A percentile compares a stretch with the other conserved stretches of the same genome.
Conservation (phyloP, 2,797 vertebrate species). For the Brachymystax lenok region DNA sequence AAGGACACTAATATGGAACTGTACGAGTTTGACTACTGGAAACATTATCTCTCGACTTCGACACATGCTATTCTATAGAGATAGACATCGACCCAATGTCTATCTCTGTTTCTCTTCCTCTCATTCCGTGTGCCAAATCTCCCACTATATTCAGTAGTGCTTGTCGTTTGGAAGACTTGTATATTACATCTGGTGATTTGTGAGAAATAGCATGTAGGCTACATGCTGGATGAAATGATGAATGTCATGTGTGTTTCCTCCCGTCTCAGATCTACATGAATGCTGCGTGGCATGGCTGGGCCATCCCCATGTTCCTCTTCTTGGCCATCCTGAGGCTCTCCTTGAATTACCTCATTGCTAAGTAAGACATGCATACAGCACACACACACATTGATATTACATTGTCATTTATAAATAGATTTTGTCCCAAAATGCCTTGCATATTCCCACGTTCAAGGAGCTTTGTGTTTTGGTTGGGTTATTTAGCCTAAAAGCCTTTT, state of each 20-base stretch:
- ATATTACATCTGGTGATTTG: background rate
- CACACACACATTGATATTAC: background rate
- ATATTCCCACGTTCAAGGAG: too few species aligned
- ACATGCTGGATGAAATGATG: background rate
- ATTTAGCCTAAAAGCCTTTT: too few species aligned
- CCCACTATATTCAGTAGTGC: background rate
- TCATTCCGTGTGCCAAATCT: background rate
- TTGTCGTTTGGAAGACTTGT: background rate
- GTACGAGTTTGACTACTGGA: background rate
- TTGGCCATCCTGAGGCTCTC: slow-evolving; percentile 97
- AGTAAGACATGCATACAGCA: slow-evolving; percentile 70
- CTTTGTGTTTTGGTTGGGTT: too few species aligned
- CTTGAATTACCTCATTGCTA: slow-evolving; percentile 99
- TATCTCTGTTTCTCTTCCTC: background rate
- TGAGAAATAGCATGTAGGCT: background rate
- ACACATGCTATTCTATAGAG: background rate
- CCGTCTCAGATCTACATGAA: slow-evolving; percentile 92
- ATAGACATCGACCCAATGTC: background rate
- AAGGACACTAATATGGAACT: background rate
- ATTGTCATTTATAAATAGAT: too few species aligned
- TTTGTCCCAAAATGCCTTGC: too few species aligned
- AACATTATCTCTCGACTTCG: background rate
- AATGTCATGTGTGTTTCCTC: background rate
- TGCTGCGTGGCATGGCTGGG: slow-evolving; percentile 99
- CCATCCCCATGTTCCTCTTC: slow-evolving; percentile 97